Conservation (phyloP, 2,113 vertebrate species). For the Melanostigma gelatinosum region DNA sequence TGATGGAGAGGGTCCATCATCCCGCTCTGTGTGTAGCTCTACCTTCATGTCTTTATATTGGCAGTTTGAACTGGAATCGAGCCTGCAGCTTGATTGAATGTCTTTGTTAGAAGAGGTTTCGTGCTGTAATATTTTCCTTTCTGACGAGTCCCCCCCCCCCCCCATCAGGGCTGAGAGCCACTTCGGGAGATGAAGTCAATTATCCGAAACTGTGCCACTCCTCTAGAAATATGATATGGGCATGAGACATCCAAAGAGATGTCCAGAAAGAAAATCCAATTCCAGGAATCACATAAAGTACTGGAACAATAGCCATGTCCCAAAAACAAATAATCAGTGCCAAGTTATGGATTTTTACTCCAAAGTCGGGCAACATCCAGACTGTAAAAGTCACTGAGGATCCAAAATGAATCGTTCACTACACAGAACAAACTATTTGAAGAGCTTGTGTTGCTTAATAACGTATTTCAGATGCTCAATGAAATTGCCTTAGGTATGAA, state of each 20-base stretch:
- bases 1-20: constrained; percentile 38
- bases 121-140: constrained; percentile 49
- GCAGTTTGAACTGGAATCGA: constrained; percentile 48
- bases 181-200: constrained; percentile 47
- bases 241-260: neutral
- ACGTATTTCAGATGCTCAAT: constrained; percentile 10
- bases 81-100: constrained; percentile 55
- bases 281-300: constrained; percentile 29
- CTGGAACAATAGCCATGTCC: constrained; percentile 9
- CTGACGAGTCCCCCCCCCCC: constrained; percentile 8
- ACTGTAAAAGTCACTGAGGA: neutral
- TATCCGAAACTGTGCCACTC: constrained; percentile 50
- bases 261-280: constrained; percentile 14
- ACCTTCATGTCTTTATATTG: constrained; percentile 47
- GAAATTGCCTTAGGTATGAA: neutral
- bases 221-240: constrained; percentile 40
- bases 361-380: constrained; percentile 6
- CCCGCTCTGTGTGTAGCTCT: constrained; percentile 28
- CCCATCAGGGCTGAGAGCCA: constrained; percentile 36
- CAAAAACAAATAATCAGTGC: constrained; percentile 25
- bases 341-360: constrained; percentile 1
- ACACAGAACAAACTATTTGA: constrained; percentile 12
- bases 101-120: constrained; percentile 45
- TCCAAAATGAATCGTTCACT: neutral
- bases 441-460: neutral